These are phyloP conservation scores for Ethmia dodecea DNA, from an alignment of 2,888 invertebrate species.

Conservation along the genomic window DNA sequence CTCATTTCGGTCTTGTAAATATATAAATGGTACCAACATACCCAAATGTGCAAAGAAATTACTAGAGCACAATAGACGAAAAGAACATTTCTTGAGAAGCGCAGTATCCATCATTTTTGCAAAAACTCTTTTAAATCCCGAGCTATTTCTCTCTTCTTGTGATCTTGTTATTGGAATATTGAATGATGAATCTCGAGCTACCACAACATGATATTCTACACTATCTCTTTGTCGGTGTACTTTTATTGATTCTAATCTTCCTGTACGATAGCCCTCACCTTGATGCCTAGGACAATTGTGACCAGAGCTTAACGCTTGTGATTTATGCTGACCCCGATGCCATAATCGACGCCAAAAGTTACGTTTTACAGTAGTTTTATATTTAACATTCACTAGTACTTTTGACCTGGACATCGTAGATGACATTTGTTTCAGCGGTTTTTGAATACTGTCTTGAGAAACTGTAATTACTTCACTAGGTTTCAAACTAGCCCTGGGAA, in stretches of 20 bases:
- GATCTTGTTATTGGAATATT: slow-evolving; percentile 8
- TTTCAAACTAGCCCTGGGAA: too few relatives aligned
- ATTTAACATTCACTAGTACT: too few relatives aligned
- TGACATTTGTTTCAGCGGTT: too few relatives aligned
- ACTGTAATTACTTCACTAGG: too few relatives aligned
- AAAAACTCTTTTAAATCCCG: slow-evolving; percentile 13
- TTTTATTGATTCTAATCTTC: slow-evolving; percentile 55
- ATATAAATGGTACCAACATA: slow-evolving; percentile 15
- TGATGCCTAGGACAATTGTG: slow-evolving; percentile 64
- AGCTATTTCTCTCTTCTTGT: slow-evolving; percentile 5
- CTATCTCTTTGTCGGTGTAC: slow-evolving; percentile 49
- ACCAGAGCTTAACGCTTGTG: too few relatives aligned
- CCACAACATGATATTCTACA: slow-evolving; percentile 35
- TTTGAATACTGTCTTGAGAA: too few relatives aligned
- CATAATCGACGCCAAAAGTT: slow-evolving; percentile 46
- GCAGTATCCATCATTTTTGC: slow-evolving; percentile 16
- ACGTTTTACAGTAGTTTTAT: too few relatives aligned
- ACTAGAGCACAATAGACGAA: slow-evolving; percentile 9
- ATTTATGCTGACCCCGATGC: slow-evolving; percentile 53
- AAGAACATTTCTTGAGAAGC: slow-evolving; percentile 10
- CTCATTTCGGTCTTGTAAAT: slow-evolving; percentile 10
- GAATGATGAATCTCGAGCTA: slow-evolving; percentile 11
- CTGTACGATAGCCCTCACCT: slow-evolving; percentile 62
- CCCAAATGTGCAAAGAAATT: slow-evolving; percentile 10
- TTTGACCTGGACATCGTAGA: neutral